phyloP scores from a whole-genome alignment of 2,113 vertebrate species.

The Takifugu bimaculatus region DNA sequence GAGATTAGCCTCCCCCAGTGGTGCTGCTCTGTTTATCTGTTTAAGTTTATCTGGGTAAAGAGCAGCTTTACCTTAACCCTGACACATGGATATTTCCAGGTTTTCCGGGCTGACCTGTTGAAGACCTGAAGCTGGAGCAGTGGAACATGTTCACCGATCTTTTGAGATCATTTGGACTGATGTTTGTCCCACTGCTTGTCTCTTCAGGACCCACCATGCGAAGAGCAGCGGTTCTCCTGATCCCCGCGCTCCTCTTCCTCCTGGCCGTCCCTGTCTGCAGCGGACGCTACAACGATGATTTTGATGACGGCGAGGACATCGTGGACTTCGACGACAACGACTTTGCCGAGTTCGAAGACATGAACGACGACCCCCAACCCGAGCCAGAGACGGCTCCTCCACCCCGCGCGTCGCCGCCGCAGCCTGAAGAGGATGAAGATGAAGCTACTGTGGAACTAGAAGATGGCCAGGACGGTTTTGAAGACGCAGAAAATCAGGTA shows the following conservation, averaged over 20 bases:
- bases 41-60: no score
- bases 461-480: constrained; percentile 92
- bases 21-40: not conserved
- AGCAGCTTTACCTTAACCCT: no score
- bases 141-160: no score
- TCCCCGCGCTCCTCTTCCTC: constrained; percentile 65
- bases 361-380: constrained; percentile 78
- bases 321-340: constrained; percentile 97
- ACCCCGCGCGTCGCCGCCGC: constrained; percentile 57
- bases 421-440: constrained; percentile 80
- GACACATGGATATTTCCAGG: no score
- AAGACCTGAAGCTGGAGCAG: no score
- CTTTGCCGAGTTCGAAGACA: constrained; percentile 97
- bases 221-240: constrained; percentile 45
- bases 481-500: constrained; percentile 86
- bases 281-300: constrained; percentile 85
- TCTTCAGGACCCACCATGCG: constrained; percentile 61
- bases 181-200: not conserved
- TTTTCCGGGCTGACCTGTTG: no score
- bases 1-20: not conserved
- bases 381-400: constrained; percentile 72
- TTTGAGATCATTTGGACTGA: not conserved
- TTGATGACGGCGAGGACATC: constrained; percentile 92
- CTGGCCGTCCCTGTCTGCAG: constrained; percentile 62
- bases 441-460: constrained; percentile 94